Evolutionary conservation across 1,140 invertebrate species (phyloP).

Genomic region (Saccostrea cuccullata): DNA sequence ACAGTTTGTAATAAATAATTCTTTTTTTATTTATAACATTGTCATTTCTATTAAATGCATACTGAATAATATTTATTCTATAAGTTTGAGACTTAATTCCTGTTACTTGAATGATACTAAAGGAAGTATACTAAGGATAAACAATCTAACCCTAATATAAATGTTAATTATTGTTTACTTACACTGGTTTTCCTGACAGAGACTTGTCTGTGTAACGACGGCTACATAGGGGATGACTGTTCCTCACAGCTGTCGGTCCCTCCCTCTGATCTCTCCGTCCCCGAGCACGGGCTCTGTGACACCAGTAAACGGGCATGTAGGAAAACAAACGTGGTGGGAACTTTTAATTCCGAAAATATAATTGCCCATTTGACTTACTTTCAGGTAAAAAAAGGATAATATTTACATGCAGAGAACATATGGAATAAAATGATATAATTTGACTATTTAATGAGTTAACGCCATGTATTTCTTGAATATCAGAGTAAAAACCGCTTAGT

Average conservation of each 20-base stretch:
- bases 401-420: no score
- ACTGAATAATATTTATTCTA: no score
- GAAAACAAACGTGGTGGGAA: not conserved
- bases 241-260: not conserved
- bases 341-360: not conserved
- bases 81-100: no score
- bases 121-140: not conserved
- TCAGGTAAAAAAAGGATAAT: not conserved
- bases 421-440: no score
- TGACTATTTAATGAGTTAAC: no score
- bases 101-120: no score
- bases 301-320: not conserved
- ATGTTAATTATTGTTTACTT: not conserved
- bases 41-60: no score
- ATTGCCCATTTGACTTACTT: not conserved
- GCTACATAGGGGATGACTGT: not conserved
- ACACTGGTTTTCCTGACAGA: not conserved
- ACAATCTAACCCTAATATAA: not conserved
- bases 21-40: no score
- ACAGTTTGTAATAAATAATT: not conserved
- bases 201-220: not conserved
- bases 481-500: no score
- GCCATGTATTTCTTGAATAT: no score
- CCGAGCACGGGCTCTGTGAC: not conserved
- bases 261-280: not conserved